phyloP scores from a whole-genome alignment of 2,888 invertebrate species.

The Agrotis clavis region DNA sequence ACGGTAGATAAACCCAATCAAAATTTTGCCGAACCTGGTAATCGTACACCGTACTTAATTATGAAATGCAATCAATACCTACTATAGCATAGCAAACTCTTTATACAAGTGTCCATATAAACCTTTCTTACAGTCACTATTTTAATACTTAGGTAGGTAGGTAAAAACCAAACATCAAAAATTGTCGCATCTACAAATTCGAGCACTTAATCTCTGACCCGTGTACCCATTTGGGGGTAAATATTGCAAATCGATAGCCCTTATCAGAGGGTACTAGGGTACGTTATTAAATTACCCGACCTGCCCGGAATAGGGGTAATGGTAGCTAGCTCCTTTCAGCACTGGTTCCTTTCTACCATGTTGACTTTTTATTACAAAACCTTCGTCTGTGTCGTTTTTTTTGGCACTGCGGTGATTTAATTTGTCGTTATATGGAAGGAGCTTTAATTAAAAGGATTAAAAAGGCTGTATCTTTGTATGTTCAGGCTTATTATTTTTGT shows the following conservation, averaged over 20 bases:
- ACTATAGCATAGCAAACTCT: too few species aligned
- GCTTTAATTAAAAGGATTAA: conserved; percentile 1
- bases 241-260: conserved; percentile 83
- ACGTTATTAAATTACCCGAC: conserved; percentile 82
- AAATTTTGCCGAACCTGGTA: too few species aligned
- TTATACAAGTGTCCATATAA: not conserved
- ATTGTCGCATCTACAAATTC: conserved; percentile 32
- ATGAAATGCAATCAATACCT: too few species aligned
- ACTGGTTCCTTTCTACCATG: conserved; percentile 23
- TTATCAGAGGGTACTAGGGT: conserved; percentile 74
- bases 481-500: not conserved
- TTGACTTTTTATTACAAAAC: conserved; percentile 42
- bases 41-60: too few species aligned
- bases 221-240: conserved; percentile 72
- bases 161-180: not conserved
- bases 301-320: conserved; percentile 65
- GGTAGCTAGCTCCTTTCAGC: conserved; percentile 62
- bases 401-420: not conserved
- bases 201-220: conserved; percentile 65
- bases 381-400: conserved; percentile 11
- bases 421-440: not conserved
- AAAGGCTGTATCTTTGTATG: not conserved
- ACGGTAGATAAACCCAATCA: too few species aligned
- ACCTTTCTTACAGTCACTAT: not conserved
- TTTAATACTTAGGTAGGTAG: not conserved